Percentiles rank a stretch among this genome's conserved stretches.
phyloP scores from a whole-genome alignment of 2,113 vertebrate species.

The Spizaetus ornatus region DNA sequence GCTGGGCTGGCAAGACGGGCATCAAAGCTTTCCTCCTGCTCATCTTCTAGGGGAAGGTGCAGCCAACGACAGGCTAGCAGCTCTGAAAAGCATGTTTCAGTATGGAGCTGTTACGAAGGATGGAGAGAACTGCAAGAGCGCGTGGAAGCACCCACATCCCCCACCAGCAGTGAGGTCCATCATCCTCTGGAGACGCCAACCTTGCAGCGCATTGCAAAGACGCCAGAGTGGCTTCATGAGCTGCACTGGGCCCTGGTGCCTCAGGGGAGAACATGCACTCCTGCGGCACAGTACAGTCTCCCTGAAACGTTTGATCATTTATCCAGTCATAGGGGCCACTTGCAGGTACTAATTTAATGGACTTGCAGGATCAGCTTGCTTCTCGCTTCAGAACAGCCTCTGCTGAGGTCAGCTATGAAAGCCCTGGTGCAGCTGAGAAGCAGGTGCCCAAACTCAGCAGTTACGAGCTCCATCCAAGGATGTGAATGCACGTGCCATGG shows the following conservation, averaged over 20 bases:
- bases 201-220: not conserved
- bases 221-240: not conserved
- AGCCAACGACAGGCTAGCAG: not conserved
- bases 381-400: not conserved
- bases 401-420: not conserved
- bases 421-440: not conserved
- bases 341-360: not conserved
- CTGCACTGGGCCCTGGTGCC: not conserved
- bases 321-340: not conserved
- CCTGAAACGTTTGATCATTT: not conserved
- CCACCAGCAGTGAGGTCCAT: not conserved
- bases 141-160: not conserved
- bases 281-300: not conserved
- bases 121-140: not conserved
- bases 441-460: not conserved
- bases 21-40: not conserved
- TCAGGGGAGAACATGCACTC: not conserved
- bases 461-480: not conserved
- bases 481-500: not conserved
- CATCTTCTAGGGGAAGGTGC: not conserved
- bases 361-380: not conserved
- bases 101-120: not conserved
- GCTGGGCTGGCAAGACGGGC: not conserved
- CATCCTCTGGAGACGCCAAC: not conserved
- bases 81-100: not conserved